Evolutionary conservation across 2,888 invertebrate species (phyloP).

Genomic region (Therioaphis trifolii): DNA sequence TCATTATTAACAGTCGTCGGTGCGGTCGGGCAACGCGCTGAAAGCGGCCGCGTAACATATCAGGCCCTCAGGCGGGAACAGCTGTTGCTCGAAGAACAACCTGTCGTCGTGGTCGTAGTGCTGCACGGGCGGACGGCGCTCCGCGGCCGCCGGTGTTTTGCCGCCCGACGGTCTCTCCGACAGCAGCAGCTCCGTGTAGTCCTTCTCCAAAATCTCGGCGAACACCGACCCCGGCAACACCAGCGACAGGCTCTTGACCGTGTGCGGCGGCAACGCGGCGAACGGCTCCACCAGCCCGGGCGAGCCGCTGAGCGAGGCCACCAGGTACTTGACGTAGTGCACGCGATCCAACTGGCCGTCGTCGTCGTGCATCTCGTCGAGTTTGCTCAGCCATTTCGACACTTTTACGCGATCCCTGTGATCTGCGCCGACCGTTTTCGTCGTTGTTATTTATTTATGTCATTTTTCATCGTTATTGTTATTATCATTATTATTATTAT

Average conservation of each 20-base stretch:
- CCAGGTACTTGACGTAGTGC: conserved; percentile 3
- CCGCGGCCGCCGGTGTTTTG: too few species aligned
- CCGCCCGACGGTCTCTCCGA: too few species aligned
- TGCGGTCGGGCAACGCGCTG: too few species aligned
- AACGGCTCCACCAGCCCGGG: conserved; percentile 4
- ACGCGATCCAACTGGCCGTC: neutral
- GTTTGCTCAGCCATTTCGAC: neutral
- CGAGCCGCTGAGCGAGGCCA: neutral
- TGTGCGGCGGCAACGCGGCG: neutral
- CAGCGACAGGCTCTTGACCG: neutral
- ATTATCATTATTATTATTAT: too few species aligned
- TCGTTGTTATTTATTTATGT: too few species aligned
- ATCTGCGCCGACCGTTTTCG: neutral
- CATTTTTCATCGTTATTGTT: too few species aligned
- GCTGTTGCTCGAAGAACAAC: neutral
- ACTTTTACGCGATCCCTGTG: conserved; percentile 16
- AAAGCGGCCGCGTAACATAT: conserved; percentile 38
- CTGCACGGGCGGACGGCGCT: too few species aligned
- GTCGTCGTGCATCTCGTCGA: neutral
- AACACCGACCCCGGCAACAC: neutral
- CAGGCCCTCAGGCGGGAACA: conserved; percentile 29
- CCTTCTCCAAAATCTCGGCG: neutral
- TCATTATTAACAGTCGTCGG: too few species aligned
- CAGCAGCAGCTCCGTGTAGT: neutral
- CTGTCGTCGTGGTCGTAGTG: neutral